Percentiles rank a stretch among this genome's conserved stretches.
Conservation (phyloP, 2,113 vertebrate species). For the Platichthys stellatus region DNA sequence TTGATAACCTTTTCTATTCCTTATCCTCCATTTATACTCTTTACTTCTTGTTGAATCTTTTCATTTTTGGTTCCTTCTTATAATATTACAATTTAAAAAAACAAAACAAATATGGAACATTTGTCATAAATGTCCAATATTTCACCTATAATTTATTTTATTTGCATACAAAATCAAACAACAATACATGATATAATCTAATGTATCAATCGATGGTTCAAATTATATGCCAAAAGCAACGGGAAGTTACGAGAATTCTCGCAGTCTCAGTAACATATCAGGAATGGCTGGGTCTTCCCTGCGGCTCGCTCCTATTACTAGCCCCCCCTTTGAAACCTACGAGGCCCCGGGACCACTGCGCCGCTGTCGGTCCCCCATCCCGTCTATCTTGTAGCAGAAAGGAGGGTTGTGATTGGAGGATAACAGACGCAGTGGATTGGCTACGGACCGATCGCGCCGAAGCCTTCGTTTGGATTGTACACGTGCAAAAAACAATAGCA, state of each 20-base stretch:
- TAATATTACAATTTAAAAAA: slow-evolving; percentile 3
- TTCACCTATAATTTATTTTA: slow-evolving; percentile 31
- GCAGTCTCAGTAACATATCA: slow-evolving; percentile 92
- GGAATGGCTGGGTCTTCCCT: slow-evolving; percentile 89
- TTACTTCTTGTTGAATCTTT: slow-evolving; percentile 34
- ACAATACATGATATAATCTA: background rate
- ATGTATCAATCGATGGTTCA: background rate
- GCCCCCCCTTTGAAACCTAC: slow-evolving; percentile 82
- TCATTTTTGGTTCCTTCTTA: slow-evolving; percentile 27
- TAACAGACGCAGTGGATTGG: slow-evolving; percentile 31
- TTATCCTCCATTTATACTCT: slow-evolving; percentile 45
- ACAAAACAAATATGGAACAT: background rate
- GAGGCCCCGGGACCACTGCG: slow-evolving; percentile 87
- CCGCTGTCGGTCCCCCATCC: slow-evolving; percentile 89
- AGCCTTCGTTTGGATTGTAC: slow-evolving; percentile 39
- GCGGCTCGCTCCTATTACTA: slow-evolving; percentile 88
- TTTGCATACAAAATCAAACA: slow-evolving; percentile 23
- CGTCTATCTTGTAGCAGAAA: slow-evolving; percentile 89
- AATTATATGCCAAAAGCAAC: slow-evolving; percentile 67
- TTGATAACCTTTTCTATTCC: slow-evolving; percentile 51
- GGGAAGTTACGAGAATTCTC: slow-evolving; percentile 90
- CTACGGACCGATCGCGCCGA: slow-evolving; percentile 12
- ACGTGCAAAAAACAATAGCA: slow-evolving; percentile 71
- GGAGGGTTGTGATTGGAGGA: slow-evolving; percentile 47
- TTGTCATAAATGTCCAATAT: slow-evolving; percentile 26